These are phyloP conservation scores for Boloria selene DNA, from an alignment of 2,888 invertebrate species.

Conservation along the genomic window DNA sequence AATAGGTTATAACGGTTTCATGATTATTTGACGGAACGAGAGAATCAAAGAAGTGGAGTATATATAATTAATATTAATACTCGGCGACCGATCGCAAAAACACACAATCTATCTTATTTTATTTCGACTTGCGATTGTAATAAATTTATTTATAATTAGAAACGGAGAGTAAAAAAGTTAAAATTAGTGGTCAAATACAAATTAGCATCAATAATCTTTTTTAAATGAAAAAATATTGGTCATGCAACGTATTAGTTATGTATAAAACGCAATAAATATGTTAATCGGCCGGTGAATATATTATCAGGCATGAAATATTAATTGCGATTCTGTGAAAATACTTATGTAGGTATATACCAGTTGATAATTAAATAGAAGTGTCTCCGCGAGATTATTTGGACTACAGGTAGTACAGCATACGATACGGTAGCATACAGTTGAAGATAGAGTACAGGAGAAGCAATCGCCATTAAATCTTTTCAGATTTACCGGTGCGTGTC, in stretches of 20 bases:
- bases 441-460: conserved; percentile 17
- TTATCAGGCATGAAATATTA: conserved; percentile 25
- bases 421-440: background rate
- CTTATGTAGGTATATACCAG: background rate
- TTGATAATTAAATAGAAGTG: background rate
- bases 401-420: no score
- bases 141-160: conserved; percentile 27
- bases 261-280: conserved; percentile 33
- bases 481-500: conserved; percentile 26
- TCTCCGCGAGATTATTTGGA: no score
- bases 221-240: conserved; percentile 14
- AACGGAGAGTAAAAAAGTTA: conserved; percentile 22
- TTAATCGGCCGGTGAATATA: conserved; percentile 26
- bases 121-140: conserved; percentile 3
- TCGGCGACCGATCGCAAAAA: conserved; percentile 7
- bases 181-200: conserved; percentile 25
- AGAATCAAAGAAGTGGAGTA: conserved; percentile 34
- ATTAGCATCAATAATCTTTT: conserved; percentile 21
- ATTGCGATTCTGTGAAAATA: conserved; percentile 11
- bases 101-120: conserved; percentile 10
- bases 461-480: conserved; percentile 29
- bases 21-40: conserved; percentile 40
- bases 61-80: conserved; percentile 28
- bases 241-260: conserved; percentile 26
- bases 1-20: conserved; percentile 41